A percentile compares a stretch with the other conserved stretches of the same genome.
Conservation (phyloP, 2,113 vertebrate species). For the Neoarius graeffei region DNA sequence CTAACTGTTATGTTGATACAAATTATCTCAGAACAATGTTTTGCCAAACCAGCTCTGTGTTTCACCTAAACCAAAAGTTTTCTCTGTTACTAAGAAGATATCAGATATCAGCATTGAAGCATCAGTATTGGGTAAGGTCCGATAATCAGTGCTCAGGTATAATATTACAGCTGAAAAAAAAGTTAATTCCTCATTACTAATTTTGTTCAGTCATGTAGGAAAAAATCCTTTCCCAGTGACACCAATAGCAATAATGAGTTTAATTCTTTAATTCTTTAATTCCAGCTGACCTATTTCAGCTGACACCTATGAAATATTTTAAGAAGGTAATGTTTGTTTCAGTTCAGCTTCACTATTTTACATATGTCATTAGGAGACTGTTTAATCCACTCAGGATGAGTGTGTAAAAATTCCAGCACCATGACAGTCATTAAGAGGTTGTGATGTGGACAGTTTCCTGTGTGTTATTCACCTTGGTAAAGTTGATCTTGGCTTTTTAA, state of each 20-base stretch:
- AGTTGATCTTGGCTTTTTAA: slow-evolving; percentile 58
- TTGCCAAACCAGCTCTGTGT: background rate
- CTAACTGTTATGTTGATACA: background rate
- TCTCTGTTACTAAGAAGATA: background rate
- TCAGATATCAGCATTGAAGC: background rate
- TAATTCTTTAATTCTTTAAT: background rate
- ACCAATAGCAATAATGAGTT: slow-evolving; percentile 28
- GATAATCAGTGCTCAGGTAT: background rate
- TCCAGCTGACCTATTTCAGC: slow-evolving; percentile 31
- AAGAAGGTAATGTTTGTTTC: slow-evolving; percentile 53
- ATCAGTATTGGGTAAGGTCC: background rate
- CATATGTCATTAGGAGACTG: slow-evolving; percentile 44
- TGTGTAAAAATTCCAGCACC: slow-evolving; percentile 42
- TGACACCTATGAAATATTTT: slow-evolving; percentile 35
- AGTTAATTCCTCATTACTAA: background rate
- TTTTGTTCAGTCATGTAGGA: background rate
- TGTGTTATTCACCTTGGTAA: slow-evolving; percentile 55
- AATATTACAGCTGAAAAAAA: background rate
- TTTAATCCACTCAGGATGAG: slow-evolving; percentile 52
- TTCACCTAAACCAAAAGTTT: background rate
- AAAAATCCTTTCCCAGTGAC: background rate
- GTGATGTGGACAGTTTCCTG: slow-evolving; percentile 40
- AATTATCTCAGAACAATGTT: background rate
- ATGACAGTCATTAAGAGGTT: slow-evolving; percentile 51
- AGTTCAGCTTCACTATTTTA: slow-evolving; percentile 45